These are phyloP conservation scores for Endotricha flammealis DNA, from an alignment of 2,888 invertebrate species.

Conservation along the genomic window DNA sequence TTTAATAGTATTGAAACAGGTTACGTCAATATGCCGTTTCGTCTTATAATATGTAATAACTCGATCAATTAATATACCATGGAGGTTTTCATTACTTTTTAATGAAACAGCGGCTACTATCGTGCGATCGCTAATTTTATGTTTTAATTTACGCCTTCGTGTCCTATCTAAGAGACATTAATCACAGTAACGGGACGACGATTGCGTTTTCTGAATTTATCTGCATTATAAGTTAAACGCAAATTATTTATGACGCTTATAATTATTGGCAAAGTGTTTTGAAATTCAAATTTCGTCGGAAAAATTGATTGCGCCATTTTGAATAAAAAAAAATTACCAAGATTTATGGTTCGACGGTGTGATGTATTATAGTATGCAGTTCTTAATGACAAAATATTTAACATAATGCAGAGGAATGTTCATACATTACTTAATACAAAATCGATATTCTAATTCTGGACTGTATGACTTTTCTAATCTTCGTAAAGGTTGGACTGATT, in stretches of 20 bases:
- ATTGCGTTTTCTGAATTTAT: constrained; percentile 22
- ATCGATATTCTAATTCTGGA: too few relatives aligned
- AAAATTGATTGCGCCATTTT: too few relatives aligned
- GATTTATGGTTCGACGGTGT: too few relatives aligned
- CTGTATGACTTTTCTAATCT: too few relatives aligned
- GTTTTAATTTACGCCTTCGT: constrained; percentile 54
- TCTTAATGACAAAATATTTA: too few relatives aligned
- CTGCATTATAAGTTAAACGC: constrained; percentile 3
- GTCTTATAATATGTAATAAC: constrained; percentile 36
- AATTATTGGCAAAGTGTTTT: too few relatives aligned
- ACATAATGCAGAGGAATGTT: too few relatives aligned
- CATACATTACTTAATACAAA: too few relatives aligned
- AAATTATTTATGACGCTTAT: not conserved
- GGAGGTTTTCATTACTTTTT: constrained; percentile 62
- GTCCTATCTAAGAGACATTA: constrained; percentile 39
- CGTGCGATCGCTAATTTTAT: constrained; percentile 59
- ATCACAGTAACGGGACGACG: constrained; percentile 42
- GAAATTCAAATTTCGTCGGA: too few relatives aligned
- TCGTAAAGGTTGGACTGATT: too few relatives aligned
- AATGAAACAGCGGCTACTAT: constrained; percentile 55
- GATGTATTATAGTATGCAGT: too few relatives aligned
- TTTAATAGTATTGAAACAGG: constrained; percentile 20
- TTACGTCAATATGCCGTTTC: constrained; percentile 24
- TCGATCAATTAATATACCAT: constrained; percentile 51
- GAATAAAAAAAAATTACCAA: too few relatives aligned